Base-by-base conservation (phyloP, 2,888 invertebrate genomes). In the Chamaedrilus cognettii region DNA sequence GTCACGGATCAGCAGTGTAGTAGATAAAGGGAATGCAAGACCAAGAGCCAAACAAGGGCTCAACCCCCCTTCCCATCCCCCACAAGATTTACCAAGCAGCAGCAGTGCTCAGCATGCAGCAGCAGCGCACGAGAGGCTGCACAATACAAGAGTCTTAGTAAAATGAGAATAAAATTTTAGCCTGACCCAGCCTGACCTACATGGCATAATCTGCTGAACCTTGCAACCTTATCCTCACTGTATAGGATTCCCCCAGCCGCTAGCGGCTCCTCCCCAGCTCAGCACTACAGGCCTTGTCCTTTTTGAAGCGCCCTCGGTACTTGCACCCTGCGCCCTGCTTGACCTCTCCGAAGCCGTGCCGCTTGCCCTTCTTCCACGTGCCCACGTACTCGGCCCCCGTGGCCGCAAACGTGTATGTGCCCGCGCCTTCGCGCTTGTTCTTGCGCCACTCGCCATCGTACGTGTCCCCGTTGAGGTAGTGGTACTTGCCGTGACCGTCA, bases 401-500 rank as follows among this genome's bases (percentile, higher is more conserved):
- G 28, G 78, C 78, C 34, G 78, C 77, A 66, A 81, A 83, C 60
- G 76, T 76, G 75, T 84, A 84, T 5, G 77, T 77, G 30, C 84
- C 84, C 65, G 80, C 79, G 11, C 84, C 84, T 67, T 84, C 81
- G 50, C 84, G 70, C 23, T 79, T 75, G 72, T 84, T 82, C 68
- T 81, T 79, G 70, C 78, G 77, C 84, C 84, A 84, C 72, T 84
- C 84, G 7, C 84, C 84, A 55, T 83, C 83, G 67, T 83, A 84
- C 5, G 75, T 76, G 73, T 84, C 84, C 30, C 80, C 81, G 71
- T 84, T 84, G 30, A 82, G 72, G 72, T 84, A 84, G 60, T 69
- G 78, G 68, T 84, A 84, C 72, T 80, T 83, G 50, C 84, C 84
- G 66, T 76, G 74, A 0, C 84, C 84, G 72, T 80, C 79, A 51